Base-by-base conservation (phyloP, 35 echinoderm and acorn worm genomes). In the Anneissia japonica region DNA sequence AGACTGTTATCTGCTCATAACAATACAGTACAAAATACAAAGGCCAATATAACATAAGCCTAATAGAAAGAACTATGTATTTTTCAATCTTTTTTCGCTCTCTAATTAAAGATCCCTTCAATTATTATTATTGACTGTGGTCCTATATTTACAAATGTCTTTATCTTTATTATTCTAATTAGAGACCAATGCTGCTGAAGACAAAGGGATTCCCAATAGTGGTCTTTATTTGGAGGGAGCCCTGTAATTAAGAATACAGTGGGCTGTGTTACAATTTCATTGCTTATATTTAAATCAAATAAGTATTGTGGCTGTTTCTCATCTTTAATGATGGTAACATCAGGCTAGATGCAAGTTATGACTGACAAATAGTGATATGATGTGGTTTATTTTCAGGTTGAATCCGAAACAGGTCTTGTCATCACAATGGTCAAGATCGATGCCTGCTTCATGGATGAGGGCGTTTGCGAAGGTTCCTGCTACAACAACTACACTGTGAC, bases 341-440 rank as follows among this genome's bases (percentile, higher is more conserved):
- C 74, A 12, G 74, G 28, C 34, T 29, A 12, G 28, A 6, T 76
- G 74, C 74, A n/a, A n/a, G n/a, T n/a, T n/a, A n/a, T n/a, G n/a
- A n/a, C n/a, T n/a, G n/a, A n/a, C n/a, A n/a, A n/a, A n/a, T n/a
- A n/a, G n/a, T n/a, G n/a, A n/a, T n/a, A n/a, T n/a, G n/a, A n/a
- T n/a, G n/a, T 72, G 78, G 10, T 35, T 33, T 87, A 39, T 75
- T 29, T 88, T 30, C 80, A 97, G 94, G 89, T 97, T 84, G 94
- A 83, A 40, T 43, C 36, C 0, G 75, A 19, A 0, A 40, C 94
- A 29, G 96, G 92, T 23, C 34, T 99, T n/a, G 87, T 33, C 9
- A 84, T 99, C 26, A 92, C 81, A 23, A 86, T 87, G 46, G 80
- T 99, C 83, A 86, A 83, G 29, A 91, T 99, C 31, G 96, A 99